Base-by-base conservation (phyloP, 1,140 invertebrate species). In the Drosophila serrata region DNA sequence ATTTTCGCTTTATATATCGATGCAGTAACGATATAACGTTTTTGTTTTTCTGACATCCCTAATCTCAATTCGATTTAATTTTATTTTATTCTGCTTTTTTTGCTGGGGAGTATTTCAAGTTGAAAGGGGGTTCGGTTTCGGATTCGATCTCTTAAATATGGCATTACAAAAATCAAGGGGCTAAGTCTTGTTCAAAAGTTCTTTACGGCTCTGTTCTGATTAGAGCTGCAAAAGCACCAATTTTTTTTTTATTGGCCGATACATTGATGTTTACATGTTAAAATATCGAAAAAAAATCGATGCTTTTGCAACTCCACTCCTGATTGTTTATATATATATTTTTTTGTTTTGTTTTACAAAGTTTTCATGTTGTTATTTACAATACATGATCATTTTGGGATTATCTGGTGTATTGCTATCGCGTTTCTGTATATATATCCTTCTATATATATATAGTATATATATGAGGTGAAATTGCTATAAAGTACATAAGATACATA, bases 161-260 rank as follows among this genome's bases (percentile, higher is more conserved):
- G 43, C 42, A 69, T 62, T 59, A 74, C 58, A 67, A 73, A n/a
- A 69, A 69, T 75, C 51, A 57, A 3, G 61, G 78, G 55, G 55
- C 59, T 70, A 78, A 81, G 79, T 81, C 79, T 81, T 81, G 60
- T 78, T 75, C 60, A 65, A 65, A 63, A 72, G 58, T 40, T 70
- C 11, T 24, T 58, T 59, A 40, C 67, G 40, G 33, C 64, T 58
- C 33, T 49, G n/a, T 31, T 79, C 64, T 46, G 75, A 78, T 62
- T 69, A 11, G 12, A 53, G 19, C 51, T 22, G 51, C 33, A 37
- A 53, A 6, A 29, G 19, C 31, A 53, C 6, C n/a, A 12, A 31
- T 31, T 7, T 49, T n/a, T n/a, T n/a, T 19, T n/a, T 42, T 27
- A 48, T 48, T 19, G 43, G 12, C 24, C 29, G n/a, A 51, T 33